Conservation (phyloP, 1,140 invertebrate species). For the Penaeus vannamei region DNA sequence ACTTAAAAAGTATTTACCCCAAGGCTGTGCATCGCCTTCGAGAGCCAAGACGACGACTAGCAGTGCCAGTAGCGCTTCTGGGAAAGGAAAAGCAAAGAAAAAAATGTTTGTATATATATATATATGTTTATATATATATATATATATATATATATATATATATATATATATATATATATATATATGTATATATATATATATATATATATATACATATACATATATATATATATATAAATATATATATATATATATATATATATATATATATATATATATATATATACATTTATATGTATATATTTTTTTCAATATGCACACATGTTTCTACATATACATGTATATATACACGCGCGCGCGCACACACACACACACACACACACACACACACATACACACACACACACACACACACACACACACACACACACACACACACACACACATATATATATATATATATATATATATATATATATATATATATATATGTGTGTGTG, state of each 20-base stretch:
- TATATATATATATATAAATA: not conserved
- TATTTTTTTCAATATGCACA: no score
- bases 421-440: not conserved
- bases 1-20: no score
- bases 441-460: not conserved
- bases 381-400: not conserved
- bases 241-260: not conserved
- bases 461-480: not conserved
- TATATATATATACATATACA: not conserved
- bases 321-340: no score
- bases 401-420: not conserved
- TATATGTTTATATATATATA: constrained; percentile 19
- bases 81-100: no score
- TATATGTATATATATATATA: constrained; percentile 19
- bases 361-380: not conserved
- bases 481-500: not conserved
- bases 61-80: no score
- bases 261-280: constrained; percentile 20
- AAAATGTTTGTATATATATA: not conserved
- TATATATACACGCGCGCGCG: not conserved
- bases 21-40: no score
- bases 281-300: constrained; percentile 7
- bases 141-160: constrained; percentile 22
- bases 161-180: constrained; percentile 22
- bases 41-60: no score